phyloP scores from a whole-genome alignment of 2,888 invertebrate species.

The Euphydryas editha region DNA sequence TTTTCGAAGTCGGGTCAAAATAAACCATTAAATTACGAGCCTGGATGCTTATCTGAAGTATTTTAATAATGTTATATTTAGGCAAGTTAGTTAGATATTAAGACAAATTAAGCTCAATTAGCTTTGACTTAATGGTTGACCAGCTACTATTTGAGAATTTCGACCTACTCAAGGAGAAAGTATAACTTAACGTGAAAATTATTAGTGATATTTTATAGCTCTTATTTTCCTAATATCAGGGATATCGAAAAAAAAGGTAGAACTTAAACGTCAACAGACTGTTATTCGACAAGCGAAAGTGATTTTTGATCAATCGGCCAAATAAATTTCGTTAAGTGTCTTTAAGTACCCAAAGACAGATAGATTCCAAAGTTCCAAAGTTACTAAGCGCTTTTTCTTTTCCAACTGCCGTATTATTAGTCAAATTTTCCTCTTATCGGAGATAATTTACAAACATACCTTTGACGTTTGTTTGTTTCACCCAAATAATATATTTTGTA shows the following conservation, averaged over 20 bases:
- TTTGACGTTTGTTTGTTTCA: conserved; percentile 4
- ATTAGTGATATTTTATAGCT: no score
- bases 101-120: not conserved
- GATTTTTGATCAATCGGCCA: conserved; percentile 6
- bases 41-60: no score
- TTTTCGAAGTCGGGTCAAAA: no score
- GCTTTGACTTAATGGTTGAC: not conserved
- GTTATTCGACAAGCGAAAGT: not conserved
- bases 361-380: conserved; percentile 2
- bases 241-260: not conserved
- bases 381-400: conserved; percentile 6
- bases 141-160: not conserved
- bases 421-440: conserved; percentile 7
- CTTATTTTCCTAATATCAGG: no score
- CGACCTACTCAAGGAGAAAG: no score
- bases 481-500: conserved; percentile 8
- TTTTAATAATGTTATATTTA: no score
- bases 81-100: no score
- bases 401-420: conserved; percentile 6
- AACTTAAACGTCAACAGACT: not conserved
- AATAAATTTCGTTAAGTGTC: conserved; percentile 5
- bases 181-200: no score
- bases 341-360: not conserved
- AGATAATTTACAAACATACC: conserved; percentile 4
- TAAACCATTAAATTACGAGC: no score